These are phyloP conservation scores for Aptenodytes forsteri DNA, from an alignment of 2,113 vertebrate genomes.

Conservation along the genomic window DNA sequence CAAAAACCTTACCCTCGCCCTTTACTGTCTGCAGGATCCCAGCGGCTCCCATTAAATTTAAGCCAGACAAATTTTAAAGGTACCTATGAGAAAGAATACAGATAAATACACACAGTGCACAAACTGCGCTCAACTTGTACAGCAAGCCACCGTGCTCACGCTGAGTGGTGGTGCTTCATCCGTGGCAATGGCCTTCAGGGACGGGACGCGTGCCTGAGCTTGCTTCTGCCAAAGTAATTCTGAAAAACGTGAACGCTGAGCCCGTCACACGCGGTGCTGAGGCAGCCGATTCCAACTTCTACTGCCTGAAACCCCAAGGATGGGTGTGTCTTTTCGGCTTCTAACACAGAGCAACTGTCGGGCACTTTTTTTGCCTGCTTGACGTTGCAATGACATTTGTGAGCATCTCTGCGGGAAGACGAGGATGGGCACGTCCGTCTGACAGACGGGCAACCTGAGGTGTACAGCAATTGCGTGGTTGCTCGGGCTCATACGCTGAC, in stretches of 20 bases:
- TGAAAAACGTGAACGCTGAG: accelerated
- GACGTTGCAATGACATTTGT: accelerated
- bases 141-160: slow-evolving; percentile 13
- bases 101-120: slow-evolving; percentile 88
- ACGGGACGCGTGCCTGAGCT: background rate
- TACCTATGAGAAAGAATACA: slow-evolving; percentile 99
- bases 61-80: slow-evolving; percentile 98
- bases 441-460: accelerated
- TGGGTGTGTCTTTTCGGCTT: accelerated
- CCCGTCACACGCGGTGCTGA: accelerated
- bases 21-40: slow-evolving; percentile 87
- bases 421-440: background rate
- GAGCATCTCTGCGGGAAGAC: background rate
- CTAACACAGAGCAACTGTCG: accelerated
- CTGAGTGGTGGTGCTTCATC: background rate
- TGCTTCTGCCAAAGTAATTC: background rate
- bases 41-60: slow-evolving; percentile 95
- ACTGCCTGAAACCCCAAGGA: accelerated
- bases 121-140: slow-evolving; percentile 18
- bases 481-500: accelerated
- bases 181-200: background rate
- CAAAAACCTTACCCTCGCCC: slow-evolving; percentile 99
- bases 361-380: accelerated
- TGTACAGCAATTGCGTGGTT: accelerated
- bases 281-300: accelerated